These are phyloP conservation scores for Nemopilema nomurai DNA, from an alignment of 30 jellyfish, hydroid and myxozoan species.

Conservation along the genomic window DNA sequence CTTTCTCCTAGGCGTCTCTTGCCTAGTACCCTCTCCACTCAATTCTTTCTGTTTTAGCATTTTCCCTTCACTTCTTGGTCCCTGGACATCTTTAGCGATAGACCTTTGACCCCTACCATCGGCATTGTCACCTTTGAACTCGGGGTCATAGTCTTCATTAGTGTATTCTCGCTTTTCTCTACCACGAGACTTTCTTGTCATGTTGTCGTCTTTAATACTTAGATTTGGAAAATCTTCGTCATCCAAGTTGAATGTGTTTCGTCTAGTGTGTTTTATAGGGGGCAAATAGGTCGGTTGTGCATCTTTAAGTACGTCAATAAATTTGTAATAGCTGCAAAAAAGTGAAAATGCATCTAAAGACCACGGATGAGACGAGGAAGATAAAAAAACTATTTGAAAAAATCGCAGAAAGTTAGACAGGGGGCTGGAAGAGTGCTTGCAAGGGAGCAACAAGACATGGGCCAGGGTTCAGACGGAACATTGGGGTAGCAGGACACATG, in stretches of 20 bases:
- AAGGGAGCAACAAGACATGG: too few relatives aligned
- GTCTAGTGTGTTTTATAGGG: conserved; percentile 15
- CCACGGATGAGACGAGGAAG: neutral
- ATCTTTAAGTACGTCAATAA: conserved; percentile 10
- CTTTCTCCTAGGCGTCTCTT: conserved; percentile 15
- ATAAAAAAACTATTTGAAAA: too few relatives aligned
- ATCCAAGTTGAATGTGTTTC: conserved; percentile 40
- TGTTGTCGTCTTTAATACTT: neutral
- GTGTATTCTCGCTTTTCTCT: neutral
- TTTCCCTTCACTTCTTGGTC: neutral
- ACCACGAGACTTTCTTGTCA: neutral
- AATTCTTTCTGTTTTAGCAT: neutral
- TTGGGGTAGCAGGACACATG: too few relatives aligned
- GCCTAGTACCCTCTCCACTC: neutral
- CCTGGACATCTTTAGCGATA: neutral
- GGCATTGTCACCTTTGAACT: neutral
- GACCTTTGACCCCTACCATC: neutral
- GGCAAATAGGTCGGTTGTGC: conserved; percentile 59
- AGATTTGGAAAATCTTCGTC: neutral
- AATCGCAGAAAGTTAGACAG: too few relatives aligned
- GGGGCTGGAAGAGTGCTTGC: too few relatives aligned
- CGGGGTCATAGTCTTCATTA: neutral
- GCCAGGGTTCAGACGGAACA: too few relatives aligned
- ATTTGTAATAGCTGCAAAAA: conserved; percentile 15
- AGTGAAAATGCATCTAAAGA: neutral